These are phyloP conservation scores for Eurosta solidaginis DNA, from an alignment of 1,140 invertebrate species.

Conservation along the genomic window DNA sequence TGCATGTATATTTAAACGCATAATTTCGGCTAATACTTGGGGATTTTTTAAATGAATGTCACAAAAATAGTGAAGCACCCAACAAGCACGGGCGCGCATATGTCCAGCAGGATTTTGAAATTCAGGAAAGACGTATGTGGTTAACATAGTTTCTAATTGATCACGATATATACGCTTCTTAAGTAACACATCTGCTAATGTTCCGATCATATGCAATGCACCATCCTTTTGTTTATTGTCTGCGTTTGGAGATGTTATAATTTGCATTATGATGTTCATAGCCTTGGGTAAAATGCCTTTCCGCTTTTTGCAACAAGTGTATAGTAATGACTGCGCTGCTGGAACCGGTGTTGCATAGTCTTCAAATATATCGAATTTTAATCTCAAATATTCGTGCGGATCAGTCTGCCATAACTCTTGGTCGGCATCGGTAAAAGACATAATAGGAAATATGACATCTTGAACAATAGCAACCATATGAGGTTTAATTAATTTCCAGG, in stretches of 20 bases:
- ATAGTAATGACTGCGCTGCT: conserved; percentile 88
- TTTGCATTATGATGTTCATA: conserved; percentile 86
- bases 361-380: conserved; percentile 98
- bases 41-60: conserved; percentile 88
- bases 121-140: conserved; percentile 92
- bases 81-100: conserved; percentile 91
- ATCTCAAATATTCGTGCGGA: conserved; percentile 94
- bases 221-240: conserved; percentile 90
- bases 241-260: conserved; percentile 62
- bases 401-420: conserved; percentile 95
- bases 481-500: conserved; percentile 96
- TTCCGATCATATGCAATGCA: conserved; percentile 95
- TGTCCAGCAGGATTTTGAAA: conserved; percentile 85
- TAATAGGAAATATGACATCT: conserved; percentile 92
- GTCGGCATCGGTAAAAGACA: conserved; percentile 93
- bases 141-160: conserved; percentile 90
- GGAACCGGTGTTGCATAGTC: conserved; percentile 96
- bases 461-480: conserved; percentile 88
- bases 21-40: conserved; percentile 77
- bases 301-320: conserved; percentile 88
- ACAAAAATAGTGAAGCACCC: conserved; percentile 90
- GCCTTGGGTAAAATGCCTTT: conserved; percentile 94
- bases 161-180: conserved; percentile 93
- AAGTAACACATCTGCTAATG: conserved; percentile 86
- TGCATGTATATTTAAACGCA: conserved; percentile 76